phyloP scores from a whole-genome alignment of 2,888 invertebrate species.

The Colostygia pectinataria region DNA sequence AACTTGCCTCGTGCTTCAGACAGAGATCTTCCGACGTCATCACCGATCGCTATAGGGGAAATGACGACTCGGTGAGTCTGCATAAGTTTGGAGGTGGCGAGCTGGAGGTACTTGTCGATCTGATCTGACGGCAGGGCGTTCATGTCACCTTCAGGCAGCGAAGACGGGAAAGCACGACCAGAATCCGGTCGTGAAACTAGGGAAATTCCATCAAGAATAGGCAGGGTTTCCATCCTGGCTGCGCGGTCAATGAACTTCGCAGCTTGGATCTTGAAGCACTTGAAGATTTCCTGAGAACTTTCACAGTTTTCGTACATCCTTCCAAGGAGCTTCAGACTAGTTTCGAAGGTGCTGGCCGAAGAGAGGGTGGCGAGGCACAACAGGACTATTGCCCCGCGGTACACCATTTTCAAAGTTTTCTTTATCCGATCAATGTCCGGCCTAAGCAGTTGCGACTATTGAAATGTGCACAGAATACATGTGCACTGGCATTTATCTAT shows the following conservation, averaged over 20 bases:
- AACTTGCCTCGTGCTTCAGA: constrained; percentile 83
- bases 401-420: constrained; percentile 58
- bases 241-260: constrained; percentile 86
- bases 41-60: constrained; percentile 66
- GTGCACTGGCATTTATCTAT: constrained; percentile 81
- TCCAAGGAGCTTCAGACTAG: constrained; percentile 75
- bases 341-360: constrained; percentile 67
- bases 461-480: constrained; percentile 78
- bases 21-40: constrained; percentile 73
- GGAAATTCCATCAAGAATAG: constrained; percentile 84
- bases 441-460: constrained; percentile 70
- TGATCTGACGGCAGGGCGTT: constrained; percentile 84
- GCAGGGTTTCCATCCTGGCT: constrained; percentile 83
- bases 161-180: constrained; percentile 73
- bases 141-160: constrained; percentile 82
- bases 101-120: constrained; percentile 82
- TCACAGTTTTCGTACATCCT: constrained; percentile 85
- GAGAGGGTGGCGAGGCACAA: constrained; percentile 63
- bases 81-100: constrained; percentile 82
- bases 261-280: constrained; percentile 88
- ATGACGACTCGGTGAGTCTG: constrained; percentile 84
- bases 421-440: constrained; percentile 64
- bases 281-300: constrained; percentile 84
- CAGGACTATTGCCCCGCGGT: constrained; percentile 68
- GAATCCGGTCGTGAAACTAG: constrained; percentile 77